phyloP scores from a whole-genome alignment of 2,888 invertebrate genomes.

The Pyrochroa serraticornis region DNA sequence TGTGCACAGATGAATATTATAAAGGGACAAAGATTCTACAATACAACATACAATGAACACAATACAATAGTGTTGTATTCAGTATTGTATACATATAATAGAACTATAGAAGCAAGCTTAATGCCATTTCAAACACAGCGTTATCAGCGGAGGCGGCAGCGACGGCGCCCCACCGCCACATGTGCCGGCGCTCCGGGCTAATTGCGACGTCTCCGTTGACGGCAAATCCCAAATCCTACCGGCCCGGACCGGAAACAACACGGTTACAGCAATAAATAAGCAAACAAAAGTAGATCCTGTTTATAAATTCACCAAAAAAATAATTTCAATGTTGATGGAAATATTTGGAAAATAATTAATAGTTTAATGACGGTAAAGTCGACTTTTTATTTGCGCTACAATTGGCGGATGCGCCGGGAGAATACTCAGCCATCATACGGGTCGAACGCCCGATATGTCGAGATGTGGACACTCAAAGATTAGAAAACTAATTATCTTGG shows the following conservation, averaged over 20 bases:
- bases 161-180: slow-evolving; percentile 23
- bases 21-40: slow-evolving; percentile 59
- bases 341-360: background rate
- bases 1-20: slow-evolving; percentile 59
- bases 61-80: slow-evolving; percentile 58
- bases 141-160: slow-evolving; percentile 51
- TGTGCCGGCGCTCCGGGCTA: slow-evolving; percentile 17
- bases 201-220: slow-evolving; percentile 15
- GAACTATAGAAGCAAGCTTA: slow-evolving; percentile 59
- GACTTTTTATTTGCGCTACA: background rate
- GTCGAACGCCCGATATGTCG: too few species aligned
- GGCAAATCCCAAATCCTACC: background rate
- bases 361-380: background rate
- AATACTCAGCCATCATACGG: background rate
- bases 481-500: too few species aligned
- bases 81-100: slow-evolving; percentile 58
- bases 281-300: too few species aligned
- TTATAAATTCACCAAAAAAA: background rate
- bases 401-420: slow-evolving; percentile 6
- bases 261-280: background rate
- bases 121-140: slow-evolving; percentile 58
- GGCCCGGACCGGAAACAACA: slow-evolving; percentile 2
- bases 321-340: too few species aligned
- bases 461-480: too few species aligned
- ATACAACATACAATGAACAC: slow-evolving; percentile 58